Base-by-base conservation (phyloP, 1,140 invertebrate species). In the Nymphalis io region DNA sequence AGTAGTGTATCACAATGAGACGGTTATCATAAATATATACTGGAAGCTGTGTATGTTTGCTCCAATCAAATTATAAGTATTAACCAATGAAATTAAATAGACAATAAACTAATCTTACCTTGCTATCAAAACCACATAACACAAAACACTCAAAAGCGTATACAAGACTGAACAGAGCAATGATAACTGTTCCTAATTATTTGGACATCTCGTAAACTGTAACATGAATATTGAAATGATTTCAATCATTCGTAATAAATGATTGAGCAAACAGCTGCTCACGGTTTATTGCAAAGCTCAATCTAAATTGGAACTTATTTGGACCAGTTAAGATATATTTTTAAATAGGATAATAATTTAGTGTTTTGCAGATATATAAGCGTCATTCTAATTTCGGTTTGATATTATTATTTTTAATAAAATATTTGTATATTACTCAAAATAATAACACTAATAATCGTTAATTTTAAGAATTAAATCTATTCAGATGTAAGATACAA, bases 211-310 rank as follows among this genome's bases (percentile, higher is more conserved):
- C 71, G 60, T 33, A 8, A 33, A 33, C 65, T 60, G 60, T 73
- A 67, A 76, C 51, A 59, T 69, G 40, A 61, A 66, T 67, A 64
- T 64, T 60, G 66, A 65, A 65, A 72, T 62, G 42, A 79, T 77
- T 67, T 75, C 63, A 75, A 65, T 68, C 73, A 78, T 72, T 73
- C 53, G 61, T 76, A 71, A 74, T 74, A 78, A 80, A 65, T 73
- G 75, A 48, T 27, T 57, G 42, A 46, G 62, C 73, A 66, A 70
- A 76, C 69, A 75, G 63, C 61, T 60, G 21, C 18, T 51, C 42
- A 5, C 42, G 5, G 16, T 51, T 51, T 51, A 18, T 12, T 20
- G 20, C 20, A 0, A 8, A 33, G 10, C 40, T 15, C 40, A 44
- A 44, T 0, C 1, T 3, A 53, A 53, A 10, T 11, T 10, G 18